Base-by-base conservation (phyloP, 2,797 vertebrate genomes). In the Rachycentron canadum region DNA sequence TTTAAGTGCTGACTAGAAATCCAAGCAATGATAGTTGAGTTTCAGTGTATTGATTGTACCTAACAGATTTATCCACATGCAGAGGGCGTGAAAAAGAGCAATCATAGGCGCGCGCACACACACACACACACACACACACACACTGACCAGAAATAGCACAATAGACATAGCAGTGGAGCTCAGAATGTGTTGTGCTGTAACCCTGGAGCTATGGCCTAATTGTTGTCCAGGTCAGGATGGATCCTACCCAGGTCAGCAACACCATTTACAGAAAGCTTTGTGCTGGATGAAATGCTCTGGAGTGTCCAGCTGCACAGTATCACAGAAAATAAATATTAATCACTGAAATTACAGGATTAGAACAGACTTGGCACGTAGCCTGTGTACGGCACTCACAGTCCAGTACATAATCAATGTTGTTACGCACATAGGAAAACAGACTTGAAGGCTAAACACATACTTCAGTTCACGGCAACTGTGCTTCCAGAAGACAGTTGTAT, bases 51-150 rank as follows among this genome's bases (percentile, higher is more conserved):
- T 85, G 91, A 93, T 89, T 71, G 73, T 52, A 43, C 34, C 50
- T 69, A 85, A 85, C 76, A 80, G 85, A 89, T 90, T 89, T 88
- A 89, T 91, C 79, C 77, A 64, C 77, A 88, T 83, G 74, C 63
- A 77, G 85, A 81, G 72, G 89, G 79, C 43, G 73, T 81, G 68
- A 72, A 73, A 58, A 82, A 81, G 57, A 77, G 86, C 81, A 85
- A 83, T 89, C 83, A 70, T 56, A 52, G 40, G 28, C 53, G 56
- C 11, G 26, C 21, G 13, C 7, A 6, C 56, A 28, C 21, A 23
- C 8, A 23, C 40, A 38, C 23, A 23, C 34, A n/a, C 57, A 6
- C 62, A 40, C 34, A 43, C 75, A 53, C 57, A 41, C n/a, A 34
- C 1, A 47, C 11, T 58, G 12, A n/a, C n/a, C 36, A 45, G 16